Conservation (phyloP, 2,113 vertebrate genomes). For the Cyanoliseus patagonus region DNA sequence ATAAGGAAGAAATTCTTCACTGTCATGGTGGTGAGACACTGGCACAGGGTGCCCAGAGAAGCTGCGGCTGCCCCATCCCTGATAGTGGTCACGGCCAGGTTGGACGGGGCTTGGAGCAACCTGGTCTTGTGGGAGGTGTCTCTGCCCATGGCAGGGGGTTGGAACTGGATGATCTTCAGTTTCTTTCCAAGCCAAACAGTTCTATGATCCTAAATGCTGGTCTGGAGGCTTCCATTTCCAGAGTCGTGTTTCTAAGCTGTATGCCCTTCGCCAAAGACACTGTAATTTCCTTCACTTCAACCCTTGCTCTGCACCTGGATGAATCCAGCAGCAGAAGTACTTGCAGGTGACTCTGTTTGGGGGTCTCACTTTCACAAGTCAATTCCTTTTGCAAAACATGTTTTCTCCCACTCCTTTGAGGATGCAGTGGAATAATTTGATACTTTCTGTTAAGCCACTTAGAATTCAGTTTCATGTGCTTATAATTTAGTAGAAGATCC, state of each 20-base stretch:
- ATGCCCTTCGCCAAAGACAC: neutral
- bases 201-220: neutral
- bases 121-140: neutral
- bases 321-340: neutral
- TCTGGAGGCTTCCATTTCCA: neutral
- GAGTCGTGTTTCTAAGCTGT: neutral
- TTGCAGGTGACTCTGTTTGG: neutral
- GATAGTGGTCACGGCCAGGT: neutral
- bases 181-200: neutral
- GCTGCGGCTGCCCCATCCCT: neutral
- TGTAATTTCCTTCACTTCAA: neutral
- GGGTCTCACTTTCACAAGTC: neutral
- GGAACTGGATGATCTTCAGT: neutral
- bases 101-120: neutral
- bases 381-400: rapidly evolving
- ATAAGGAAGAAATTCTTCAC: neutral
- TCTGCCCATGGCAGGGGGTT: neutral
- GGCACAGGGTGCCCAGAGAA: neutral
- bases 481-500: neutral
- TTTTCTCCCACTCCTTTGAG: neutral
- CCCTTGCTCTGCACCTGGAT: neutral
- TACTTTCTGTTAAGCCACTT: neutral
- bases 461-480: neutral
- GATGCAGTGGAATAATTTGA: neutral
- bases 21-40: neutral